A percentile compares a stretch with the other conserved stretches of the same genome.
Evolutionary conservation across 2,113 vertebrate species (phyloP).

Genomic region (Brachyhypopomus occidentalis): DNA sequence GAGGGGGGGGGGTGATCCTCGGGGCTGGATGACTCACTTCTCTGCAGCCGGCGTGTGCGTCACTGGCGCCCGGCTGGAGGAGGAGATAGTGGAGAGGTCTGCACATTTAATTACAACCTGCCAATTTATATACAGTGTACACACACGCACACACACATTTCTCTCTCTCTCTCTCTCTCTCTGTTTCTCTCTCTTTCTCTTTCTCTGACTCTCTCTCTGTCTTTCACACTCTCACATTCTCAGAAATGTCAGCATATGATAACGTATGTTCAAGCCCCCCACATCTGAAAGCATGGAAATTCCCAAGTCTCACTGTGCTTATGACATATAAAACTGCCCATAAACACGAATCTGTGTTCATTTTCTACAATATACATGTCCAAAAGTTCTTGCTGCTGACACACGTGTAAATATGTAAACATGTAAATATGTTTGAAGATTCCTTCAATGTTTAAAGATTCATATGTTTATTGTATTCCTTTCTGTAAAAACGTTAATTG

Average conservation of each 20-base stretch:
- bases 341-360: constrained; percentile 9
- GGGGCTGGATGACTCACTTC: constrained; percentile 82
- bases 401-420: background rate
- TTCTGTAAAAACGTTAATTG: background rate
- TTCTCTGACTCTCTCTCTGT: constrained; percentile 43
- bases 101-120: constrained; percentile 84
- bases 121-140: constrained; percentile 82
- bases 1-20: constrained; percentile 81
- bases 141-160: constrained; percentile 64
- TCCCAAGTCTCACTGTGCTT: constrained; percentile 10
- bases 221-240: constrained; percentile 30
- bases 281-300: constrained; percentile 33
- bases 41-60: constrained; percentile 81
- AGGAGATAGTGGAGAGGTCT: constrained; percentile 85
- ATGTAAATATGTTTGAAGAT: background rate
- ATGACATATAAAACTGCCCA: constrained; percentile 15
- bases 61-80: constrained; percentile 81
- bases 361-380: background rate
- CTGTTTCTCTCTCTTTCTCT: constrained; percentile 22
- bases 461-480: background rate
- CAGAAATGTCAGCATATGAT: constrained; percentile 51
- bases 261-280: constrained; percentile 47
- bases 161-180: constrained; percentile 24
- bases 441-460: background rate
- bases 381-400: background rate